phyloP scores from a whole-genome alignment of 2,113 vertebrate genomes.

The Rafetus swinhoei region DNA sequence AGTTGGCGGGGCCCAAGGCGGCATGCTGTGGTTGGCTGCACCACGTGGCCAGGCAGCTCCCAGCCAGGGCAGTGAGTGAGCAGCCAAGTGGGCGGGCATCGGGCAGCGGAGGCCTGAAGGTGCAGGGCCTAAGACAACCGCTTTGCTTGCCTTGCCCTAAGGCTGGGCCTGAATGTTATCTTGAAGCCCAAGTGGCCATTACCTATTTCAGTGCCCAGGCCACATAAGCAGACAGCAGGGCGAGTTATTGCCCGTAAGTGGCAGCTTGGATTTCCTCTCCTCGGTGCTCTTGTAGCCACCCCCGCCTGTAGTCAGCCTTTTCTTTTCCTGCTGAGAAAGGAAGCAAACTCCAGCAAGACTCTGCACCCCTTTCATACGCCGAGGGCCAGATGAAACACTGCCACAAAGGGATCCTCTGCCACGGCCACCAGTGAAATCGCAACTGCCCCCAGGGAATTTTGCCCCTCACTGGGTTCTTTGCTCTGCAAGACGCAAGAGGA shows the following conservation, averaged over 20 bases:
- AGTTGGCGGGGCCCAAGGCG: too few species aligned
- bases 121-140: too few species aligned
- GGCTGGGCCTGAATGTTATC: background rate
- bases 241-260: background rate
- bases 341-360: background rate
- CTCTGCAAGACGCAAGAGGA: fast-evolving
- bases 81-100: too few species aligned
- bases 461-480: background rate
- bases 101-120: too few species aligned
- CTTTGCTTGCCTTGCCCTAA: too few species aligned
- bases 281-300: too few species aligned
- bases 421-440: fast-evolving
- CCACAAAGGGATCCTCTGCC: background rate
- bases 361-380: background rate
- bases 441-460: background rate
- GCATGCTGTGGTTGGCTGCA: too few species aligned
- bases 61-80: too few species aligned
- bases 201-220: background rate
- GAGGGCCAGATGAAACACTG: background rate
- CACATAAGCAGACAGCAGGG: background rate
- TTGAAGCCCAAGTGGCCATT: background rate
- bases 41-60: too few species aligned
- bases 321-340: background rate
- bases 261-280: background rate
- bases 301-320: background rate